Conservation (phyloP, 2,113 vertebrate genomes). For the Leptocoma aspasia region DNA sequence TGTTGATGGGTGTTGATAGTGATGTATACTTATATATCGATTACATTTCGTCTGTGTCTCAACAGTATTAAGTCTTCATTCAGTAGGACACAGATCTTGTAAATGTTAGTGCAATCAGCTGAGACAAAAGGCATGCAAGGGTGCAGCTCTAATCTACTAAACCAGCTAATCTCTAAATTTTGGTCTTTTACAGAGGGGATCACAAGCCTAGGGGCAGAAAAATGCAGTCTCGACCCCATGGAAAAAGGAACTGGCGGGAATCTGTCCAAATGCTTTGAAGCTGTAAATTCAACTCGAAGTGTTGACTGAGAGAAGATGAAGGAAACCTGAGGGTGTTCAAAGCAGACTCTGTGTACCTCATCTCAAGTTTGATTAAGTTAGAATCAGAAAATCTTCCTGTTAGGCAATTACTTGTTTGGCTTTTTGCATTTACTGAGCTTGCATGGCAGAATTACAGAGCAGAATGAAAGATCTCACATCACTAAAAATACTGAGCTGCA, state of each 20-base stretch:
- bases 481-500: background rate
- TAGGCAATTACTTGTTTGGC: background rate
- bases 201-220: fast-evolving
- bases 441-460: background rate
- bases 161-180: background rate
- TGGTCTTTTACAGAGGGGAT: background rate
- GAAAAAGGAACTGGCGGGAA: background rate
- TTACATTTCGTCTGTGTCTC: background rate
- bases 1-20: background rate
- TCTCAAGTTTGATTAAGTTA: background rate
- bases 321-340: background rate
- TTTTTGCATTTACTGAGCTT: background rate
- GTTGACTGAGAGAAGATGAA: background rate
- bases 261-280: background rate
- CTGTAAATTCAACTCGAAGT: background rate
- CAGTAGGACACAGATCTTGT: background rate
- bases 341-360: background rate
- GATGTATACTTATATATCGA: background rate
- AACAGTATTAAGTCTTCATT: background rate
- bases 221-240: background rate
- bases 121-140: no score
- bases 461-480: background rate
- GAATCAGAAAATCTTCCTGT: background rate
- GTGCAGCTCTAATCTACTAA: background rate
- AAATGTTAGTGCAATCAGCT: background rate